A percentile compares a stretch with the other conserved stretches of the same genome.
These are phyloP conservation scores for Loriculus beryllinus DNA, from an alignment of 2,797 vertebrate species.

Conservation along the genomic window DNA sequence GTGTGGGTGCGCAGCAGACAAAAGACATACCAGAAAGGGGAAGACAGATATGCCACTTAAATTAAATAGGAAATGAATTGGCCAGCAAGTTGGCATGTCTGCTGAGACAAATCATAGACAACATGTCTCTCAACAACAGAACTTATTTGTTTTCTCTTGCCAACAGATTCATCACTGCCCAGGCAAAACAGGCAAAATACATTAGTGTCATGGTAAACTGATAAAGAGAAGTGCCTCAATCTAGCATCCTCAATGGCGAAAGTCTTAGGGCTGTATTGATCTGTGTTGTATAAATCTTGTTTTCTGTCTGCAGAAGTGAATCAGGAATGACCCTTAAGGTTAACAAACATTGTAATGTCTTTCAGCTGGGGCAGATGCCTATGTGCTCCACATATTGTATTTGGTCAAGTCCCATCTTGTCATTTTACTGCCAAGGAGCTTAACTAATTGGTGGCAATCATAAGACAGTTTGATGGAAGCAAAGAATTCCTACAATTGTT, in stretches of 20 bases:
- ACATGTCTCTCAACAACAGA: slow-evolving; percentile 86
- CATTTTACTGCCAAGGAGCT: slow-evolving; percentile 88
- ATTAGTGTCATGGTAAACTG: slow-evolving; percentile 98
- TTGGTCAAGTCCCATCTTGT: slow-evolving; percentile 89
- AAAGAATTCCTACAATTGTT: slow-evolving; percentile 81
- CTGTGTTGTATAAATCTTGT: slow-evolving; percentile 97
- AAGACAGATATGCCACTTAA: slow-evolving; percentile 92
- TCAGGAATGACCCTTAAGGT: slow-evolving; percentile 93
- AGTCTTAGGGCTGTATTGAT: slow-evolving; percentile 95
- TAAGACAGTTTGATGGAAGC: slow-evolving; percentile 84
- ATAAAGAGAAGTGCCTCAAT: slow-evolving; percentile 92
- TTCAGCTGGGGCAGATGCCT: slow-evolving; percentile 89
- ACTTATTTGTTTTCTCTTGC: slow-evolving; percentile 87
- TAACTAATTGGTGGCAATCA: slow-evolving; percentile 97
- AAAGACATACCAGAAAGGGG: slow-evolving; percentile 85
- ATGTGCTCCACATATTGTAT: slow-evolving; percentile 87
- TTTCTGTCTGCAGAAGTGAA: slow-evolving; percentile 95
- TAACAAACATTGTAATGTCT: slow-evolving; percentile 98
- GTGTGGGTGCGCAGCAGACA: slow-evolving; percentile 80
- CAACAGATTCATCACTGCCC: slow-evolving; percentile 94
- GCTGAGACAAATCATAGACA: slow-evolving; percentile 94
- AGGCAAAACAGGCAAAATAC: slow-evolving; percentile 96
- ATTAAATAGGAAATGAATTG: slow-evolving; percentile 89
- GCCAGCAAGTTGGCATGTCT: slow-evolving; percentile 89
- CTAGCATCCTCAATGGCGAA: slow-evolving; percentile 85